Evolutionary conservation across 2,113 vertebrate species (phyloP).

Genomic region (Xenopus laevis): DNA sequence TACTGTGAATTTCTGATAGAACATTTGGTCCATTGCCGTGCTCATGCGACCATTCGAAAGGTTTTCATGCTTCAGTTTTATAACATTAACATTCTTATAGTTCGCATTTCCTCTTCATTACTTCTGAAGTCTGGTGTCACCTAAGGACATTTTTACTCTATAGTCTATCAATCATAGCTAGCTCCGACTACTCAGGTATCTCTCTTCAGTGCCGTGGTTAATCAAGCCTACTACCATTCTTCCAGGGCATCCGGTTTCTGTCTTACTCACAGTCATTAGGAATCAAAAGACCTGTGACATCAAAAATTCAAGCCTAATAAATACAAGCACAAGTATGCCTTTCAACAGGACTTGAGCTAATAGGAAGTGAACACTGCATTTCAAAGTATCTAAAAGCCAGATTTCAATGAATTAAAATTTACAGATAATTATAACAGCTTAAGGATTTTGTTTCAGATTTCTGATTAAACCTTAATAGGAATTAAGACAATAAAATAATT

Average conservation of each 20-base stretch:
- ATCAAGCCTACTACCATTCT: neutral
- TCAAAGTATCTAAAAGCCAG: no score
- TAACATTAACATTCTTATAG: slow-evolving; percentile 1
- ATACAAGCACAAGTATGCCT: slow-evolving; percentile 6
- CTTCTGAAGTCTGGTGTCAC: slow-evolving; percentile 11
- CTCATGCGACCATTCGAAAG: neutral
- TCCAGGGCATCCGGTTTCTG: neutral
- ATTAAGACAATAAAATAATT: no score
- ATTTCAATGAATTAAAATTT: no score
- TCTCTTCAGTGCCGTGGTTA: slow-evolving; percentile 10
- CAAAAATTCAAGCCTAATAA: slow-evolving; percentile 25
- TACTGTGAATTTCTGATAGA: slow-evolving; percentile 9
- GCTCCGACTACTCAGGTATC: neutral
- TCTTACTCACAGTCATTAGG: slow-evolving; percentile 38
- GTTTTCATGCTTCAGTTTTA: slow-evolving; percentile 36
- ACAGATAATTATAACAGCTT: no score
- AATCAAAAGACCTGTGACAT: slow-evolving; percentile 22
- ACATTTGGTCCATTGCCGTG: slow-evolving; percentile 5
- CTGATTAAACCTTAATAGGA: no score
- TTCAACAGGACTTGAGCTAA: no score
- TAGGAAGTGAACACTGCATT: no score
- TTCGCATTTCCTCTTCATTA: slow-evolving; percentile 27
- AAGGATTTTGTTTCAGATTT: no score
- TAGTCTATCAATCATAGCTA: neutral
- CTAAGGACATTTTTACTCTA: slow-evolving; percentile 6